Conservation (phyloP, 2,113 vertebrate genomes). For the Mormyrus lacerda region DNA sequence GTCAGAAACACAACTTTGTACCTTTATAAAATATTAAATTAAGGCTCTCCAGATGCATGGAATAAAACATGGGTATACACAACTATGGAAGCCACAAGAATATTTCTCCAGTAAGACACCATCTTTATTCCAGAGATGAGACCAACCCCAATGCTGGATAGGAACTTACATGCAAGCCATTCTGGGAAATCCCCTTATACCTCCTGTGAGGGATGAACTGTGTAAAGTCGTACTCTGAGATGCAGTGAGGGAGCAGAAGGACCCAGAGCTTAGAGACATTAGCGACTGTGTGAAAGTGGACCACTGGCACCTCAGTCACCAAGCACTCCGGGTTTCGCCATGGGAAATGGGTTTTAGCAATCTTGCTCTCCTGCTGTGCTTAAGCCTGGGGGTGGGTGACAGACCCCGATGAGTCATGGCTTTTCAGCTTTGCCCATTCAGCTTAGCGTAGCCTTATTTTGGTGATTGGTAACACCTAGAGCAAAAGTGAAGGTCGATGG, state of each 20-base stretch:
- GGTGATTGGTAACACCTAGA: background rate
- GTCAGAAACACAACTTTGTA: background rate
- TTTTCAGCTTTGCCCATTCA: background rate
- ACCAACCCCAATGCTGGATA: background rate
- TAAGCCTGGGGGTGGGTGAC: background rate
- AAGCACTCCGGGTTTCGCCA: background rate
- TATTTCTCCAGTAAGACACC: background rate
- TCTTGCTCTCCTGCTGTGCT: background rate
- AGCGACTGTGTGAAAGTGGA: background rate
- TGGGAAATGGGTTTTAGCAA: background rate
- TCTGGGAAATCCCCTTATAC: background rate
- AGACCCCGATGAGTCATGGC: background rate
- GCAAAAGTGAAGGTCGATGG: background rate
- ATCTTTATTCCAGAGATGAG: background rate
- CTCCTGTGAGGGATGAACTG: background rate
- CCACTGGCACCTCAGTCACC: background rate
- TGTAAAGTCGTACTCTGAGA: background rate
- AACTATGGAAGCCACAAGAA: background rate
- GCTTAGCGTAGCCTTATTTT: background rate
- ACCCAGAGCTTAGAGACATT: background rate
- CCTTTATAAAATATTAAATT: background rate
- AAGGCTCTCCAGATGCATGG: background rate
- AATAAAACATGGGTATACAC: background rate
- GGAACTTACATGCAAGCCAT: background rate
- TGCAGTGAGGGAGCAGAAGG: too few relatives aligned